phyloP scores from a whole-genome alignment of 2,797 vertebrate species.

The Perodicticus potto region DNA sequence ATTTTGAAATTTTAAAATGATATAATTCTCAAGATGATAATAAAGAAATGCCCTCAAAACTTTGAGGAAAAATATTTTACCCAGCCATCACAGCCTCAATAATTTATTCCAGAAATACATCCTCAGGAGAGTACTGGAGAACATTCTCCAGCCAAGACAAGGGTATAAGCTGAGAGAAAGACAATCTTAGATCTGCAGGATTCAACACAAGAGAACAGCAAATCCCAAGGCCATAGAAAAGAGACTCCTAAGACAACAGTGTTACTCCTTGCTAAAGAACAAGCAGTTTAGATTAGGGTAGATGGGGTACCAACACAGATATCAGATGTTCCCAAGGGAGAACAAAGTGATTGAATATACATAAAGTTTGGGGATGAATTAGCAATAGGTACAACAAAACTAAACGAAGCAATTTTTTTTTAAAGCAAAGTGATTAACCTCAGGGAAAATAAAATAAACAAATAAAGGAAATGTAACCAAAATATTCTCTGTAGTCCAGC shows the following conservation, averaged over 20 bases:
- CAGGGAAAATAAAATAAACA: background rate
- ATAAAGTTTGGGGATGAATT: background rate
- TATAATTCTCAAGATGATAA: background rate
- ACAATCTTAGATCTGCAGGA: background rate
- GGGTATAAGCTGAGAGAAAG: background rate
- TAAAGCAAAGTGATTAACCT: background rate
- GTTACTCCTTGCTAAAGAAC: background rate
- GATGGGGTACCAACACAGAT: background rate
- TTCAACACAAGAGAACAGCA: background rate
- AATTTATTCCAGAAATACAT: background rate
- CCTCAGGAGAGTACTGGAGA: background rate
- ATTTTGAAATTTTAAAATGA: background rate
- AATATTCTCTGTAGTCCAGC: background rate
- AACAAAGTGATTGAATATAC: background rate
- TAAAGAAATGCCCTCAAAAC: background rate
- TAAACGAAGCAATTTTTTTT: background rate
- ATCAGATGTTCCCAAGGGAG: background rate
- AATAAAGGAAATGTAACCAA: background rate
- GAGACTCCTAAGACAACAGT: background rate
- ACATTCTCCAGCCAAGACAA: background rate
- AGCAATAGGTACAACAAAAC: background rate
- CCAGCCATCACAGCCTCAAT: background rate
- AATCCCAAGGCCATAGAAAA: background rate
- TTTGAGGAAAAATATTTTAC: background rate
- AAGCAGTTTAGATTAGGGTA: background rate